Evolutionary conservation across 2,113 vertebrate species (phyloP).

Genomic region (Chaetorhynchus papuensis): DNA sequence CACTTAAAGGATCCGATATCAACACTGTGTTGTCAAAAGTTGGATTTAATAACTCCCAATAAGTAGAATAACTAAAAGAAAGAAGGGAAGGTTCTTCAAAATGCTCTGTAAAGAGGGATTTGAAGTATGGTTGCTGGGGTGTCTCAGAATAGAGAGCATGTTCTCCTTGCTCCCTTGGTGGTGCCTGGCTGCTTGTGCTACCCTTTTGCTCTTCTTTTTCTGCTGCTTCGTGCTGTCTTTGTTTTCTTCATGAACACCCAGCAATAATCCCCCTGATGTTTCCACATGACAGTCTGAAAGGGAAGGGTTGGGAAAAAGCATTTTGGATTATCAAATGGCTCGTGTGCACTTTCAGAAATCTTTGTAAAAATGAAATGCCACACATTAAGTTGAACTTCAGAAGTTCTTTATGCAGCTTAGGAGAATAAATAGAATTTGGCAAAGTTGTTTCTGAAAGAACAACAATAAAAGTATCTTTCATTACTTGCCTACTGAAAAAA

Average conservation of each 20-base stretch:
- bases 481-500: background rate
- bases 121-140: background rate
- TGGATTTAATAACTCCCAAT: background rate
- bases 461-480: background rate
- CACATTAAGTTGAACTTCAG: background rate
- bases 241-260: background rate
- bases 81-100: background rate
- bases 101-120: background rate
- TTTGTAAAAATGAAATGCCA: conserved; percentile 1
- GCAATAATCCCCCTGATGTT: background rate
- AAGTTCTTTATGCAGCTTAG: background rate
- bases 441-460: background rate
- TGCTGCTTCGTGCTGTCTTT: background rate
- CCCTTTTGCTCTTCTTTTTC: background rate
- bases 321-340: conserved; percentile 13
- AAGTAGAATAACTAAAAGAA: background rate
- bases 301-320: background rate
- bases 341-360: background rate
- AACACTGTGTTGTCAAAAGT: background rate
- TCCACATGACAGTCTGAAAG: background rate
- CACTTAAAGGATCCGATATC: background rate
- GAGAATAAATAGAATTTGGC: background rate
- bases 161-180: background rate
- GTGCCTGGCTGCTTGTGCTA: background rate
- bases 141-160: background rate